Evolutionary conservation across 2,888 invertebrate species (phyloP), one percentile per base, ranked within the genome.

Genomic region (Dromius quadrimaculatus): DNA sequence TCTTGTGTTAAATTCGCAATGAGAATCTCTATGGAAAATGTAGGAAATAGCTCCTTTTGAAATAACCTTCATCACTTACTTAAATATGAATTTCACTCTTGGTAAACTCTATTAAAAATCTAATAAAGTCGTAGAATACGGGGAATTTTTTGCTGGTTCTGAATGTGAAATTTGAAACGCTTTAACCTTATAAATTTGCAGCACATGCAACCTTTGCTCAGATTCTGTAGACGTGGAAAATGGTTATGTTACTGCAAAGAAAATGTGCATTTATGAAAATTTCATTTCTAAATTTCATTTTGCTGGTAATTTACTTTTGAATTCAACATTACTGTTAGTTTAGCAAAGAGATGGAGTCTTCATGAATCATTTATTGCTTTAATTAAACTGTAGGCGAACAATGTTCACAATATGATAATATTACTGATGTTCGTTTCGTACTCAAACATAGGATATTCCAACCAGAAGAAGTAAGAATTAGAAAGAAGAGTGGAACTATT

Each of bases 201-300:
- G 50, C 50, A 54, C 15, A 28, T 54, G 50, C 9, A 28, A 9
- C 50, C 17, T 41, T 28, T 41, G 15, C 6, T 28, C 23, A 54
- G 50, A 54, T 54, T 28, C 28, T 23, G 50, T 11, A 47, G 47
- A 47, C 47, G 20, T 54, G 5, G 28, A 15, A 54, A 54, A 54
- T 28, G 11, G 50, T 54, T 54, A 28, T 54, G 50, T 28, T 54
- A 54, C 50, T 54, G 28, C 50, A 54, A 54, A 28, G 50, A 54
- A 54, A 54, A 54, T 54, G 28, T 32, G 50, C 50, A 54, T 54
- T 54, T 54, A 54, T 54, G 50, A 54, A 54, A 54, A 13, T 54
- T 54, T 54, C 50, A 54, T 54, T 54, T 54, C 50, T 54, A 54
- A 54, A 54, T 54, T 54, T 54, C 50, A 54, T 54, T 54, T 54